phyloP scores from a whole-genome alignment of 1,140 invertebrate species.

The Chrysomallon squamiferum region DNA sequence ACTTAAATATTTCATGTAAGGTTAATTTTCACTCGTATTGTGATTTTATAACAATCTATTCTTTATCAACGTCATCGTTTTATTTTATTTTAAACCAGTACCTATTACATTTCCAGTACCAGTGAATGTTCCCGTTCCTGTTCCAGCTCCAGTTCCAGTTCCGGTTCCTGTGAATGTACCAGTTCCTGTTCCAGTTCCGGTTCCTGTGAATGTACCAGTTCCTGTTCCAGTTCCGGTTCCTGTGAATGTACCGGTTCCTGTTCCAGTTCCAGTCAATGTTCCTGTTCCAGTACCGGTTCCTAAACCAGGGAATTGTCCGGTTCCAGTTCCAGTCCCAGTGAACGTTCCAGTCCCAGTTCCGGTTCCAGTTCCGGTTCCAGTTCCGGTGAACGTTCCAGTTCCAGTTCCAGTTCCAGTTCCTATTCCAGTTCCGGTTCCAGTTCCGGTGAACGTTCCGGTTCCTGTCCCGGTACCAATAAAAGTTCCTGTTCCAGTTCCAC shows the following conservation, averaged over 20 bases:
- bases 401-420: too few relatives aligned
- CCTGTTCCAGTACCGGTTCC: background rate
- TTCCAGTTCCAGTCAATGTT: background rate
- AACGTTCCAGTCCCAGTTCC: slow-evolving; percentile 4
- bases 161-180: background rate
- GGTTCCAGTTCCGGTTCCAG: slow-evolving; percentile 1
- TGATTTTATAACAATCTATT: too few relatives aligned
- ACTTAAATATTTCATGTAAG: too few relatives aligned
- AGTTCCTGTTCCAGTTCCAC: background rate
- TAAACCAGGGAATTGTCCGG: background rate
- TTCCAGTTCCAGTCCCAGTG: background rate
- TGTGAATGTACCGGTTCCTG: background rate
- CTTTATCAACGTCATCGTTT: too few relatives aligned
- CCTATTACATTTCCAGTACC: background rate
- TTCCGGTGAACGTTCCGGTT: too few relatives aligned
- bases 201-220: background rate
- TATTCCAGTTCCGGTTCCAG: too few relatives aligned
- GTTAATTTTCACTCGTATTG: too few relatives aligned
- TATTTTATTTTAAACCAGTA: too few relatives aligned
- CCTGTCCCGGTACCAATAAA: too few relatives aligned
- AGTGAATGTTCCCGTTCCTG: background rate
- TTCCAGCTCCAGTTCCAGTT: background rate
- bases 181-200: background rate
- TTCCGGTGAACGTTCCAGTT: background rate
- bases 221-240: background rate